Base-by-base conservation (phyloP, 1,140 invertebrate genomes). In the Druon quercuslanigerum region DNA sequence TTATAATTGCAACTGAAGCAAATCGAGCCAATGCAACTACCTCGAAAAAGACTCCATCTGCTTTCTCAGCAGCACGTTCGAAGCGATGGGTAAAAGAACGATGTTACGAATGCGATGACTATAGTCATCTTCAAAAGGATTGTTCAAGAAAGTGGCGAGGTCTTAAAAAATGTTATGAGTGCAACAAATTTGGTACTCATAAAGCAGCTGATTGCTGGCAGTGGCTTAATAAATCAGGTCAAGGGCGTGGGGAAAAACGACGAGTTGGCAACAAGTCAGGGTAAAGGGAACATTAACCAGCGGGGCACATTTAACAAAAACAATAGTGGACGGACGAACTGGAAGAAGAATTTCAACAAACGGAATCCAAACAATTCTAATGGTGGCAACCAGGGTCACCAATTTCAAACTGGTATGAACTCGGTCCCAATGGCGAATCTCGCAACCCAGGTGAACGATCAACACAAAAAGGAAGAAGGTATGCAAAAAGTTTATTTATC, bases 111-210 rank as follows among this genome's bases (percentile, higher is more conserved):
- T 75, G 57, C 33, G 57, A 51, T 13, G 74, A 71, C 25, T 70
- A 17, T 14, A 60, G 74, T 5, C 60, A 75, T 51, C 13, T 20
- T 4, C 51, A 75, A 14, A 51, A 71, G 50, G 74, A 75, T 20
- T 75, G 50, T 71, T 50, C 74, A 6, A 25, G 56, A n/a, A 71
- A 75, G n/a, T 66, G 57, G 11, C 74, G 52, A 74, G 72, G 72
- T 19, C 3, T 20, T n/a, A 8, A 60, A 2, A 77, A 77, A 73
- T 77, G 71, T 25, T 77, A 77, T 16, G 56, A 73, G 56, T 77
- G 76, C 51, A 25, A 76, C 1, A 40, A 76, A 52, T 72, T 72
- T 60, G 72, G 51, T 4, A 46, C 70, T n/a, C 70, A 76, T 33
- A 76, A 71, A 20, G 70, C 66, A 9, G 20, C 8, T 13, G 50